Evolutionary conservation across 35 echinoderm and acorn worm genomes (phyloP), one percentile per base, ranked within the genome.

Genomic region (Apostichopus parvimensis): DNA sequence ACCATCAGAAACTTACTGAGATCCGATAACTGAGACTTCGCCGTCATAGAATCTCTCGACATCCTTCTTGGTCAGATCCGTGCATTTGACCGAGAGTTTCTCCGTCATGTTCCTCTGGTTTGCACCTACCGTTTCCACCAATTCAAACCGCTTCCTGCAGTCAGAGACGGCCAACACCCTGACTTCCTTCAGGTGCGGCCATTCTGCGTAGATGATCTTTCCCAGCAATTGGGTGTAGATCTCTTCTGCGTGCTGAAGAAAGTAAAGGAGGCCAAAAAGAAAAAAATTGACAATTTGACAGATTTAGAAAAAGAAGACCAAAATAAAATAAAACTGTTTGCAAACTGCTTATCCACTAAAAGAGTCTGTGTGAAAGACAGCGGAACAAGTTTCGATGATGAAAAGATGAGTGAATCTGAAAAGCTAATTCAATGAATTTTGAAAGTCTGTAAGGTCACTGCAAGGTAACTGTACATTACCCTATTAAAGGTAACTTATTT

Each of bases 121-220:
- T 13, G 26, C 53, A 11, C 53, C 53, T 20, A 18, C 56, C 0
- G 26, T 13, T 28, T 90, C 65, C 72, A 90, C 88, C 14, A 90
- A 22, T 26, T 92, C 78, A 54, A 80, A 92, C 24, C 78, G 76
- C 53, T 82, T 55, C 9, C 25, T 22, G 18, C 82, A 79, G 65
- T 96, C 87, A 56, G 97, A 57, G 9, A 98, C 91, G 5, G 90
- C 94, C 15, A 95, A 26, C 1, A 98, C 97, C 28, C 82, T 79
- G 73, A 98, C 97, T 83, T 98, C 97, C 77, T 94, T 95, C 3
- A 95, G 80, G 65, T 96, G 94, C 12, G 97, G 97, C 94, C 97
- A 98, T 54, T 95, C 97, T 5, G 97, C 95, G 95, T 88, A 98
- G 70, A 95, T 73, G 4, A 62, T 77, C 87, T 93, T 91, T 0